Percentiles rank a stretch among this genome's conserved stretches.
Conservation (phyloP, 1,140 invertebrate genomes). For the Drosophila kurseongensis region DNA sequence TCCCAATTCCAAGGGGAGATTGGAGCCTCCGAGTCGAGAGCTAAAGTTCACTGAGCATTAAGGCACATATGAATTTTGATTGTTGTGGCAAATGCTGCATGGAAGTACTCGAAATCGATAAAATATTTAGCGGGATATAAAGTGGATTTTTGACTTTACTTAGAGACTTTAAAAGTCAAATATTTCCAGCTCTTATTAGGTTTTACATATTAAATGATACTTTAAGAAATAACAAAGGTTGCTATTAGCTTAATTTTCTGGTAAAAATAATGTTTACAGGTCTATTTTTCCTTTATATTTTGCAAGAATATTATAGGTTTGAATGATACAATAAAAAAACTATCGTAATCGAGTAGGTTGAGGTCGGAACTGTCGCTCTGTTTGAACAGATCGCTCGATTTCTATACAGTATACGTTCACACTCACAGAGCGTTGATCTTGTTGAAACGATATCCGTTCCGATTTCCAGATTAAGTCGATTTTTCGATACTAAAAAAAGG, state of each 20-base stretch:
- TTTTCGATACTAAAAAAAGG: not conserved
- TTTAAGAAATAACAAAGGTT: too few species aligned
- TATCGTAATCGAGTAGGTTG: slow-evolving; percentile 4
- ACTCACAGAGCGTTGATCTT: not conserved
- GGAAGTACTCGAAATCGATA: not conserved
- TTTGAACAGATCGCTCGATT: slow-evolving; percentile 5
- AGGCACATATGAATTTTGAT: slow-evolving; percentile 24
- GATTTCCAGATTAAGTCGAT: not conserved
- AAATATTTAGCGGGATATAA: not conserved
- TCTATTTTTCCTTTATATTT: too few species aligned
- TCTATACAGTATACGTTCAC: slow-evolving; percentile 10
- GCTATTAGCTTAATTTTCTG: too few species aligned
- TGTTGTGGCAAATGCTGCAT: slow-evolving; percentile 9
- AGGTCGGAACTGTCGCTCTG: not conserved
- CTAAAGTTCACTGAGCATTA: slow-evolving; percentile 12
- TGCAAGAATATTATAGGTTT: too few species aligned
- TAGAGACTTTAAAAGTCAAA: not conserved
- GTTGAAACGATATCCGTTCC: not conserved
- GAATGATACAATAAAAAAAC: not conserved
- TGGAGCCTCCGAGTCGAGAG: not conserved
- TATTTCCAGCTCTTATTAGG: not conserved
- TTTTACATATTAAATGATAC: too few species aligned
- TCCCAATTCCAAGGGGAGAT: not conserved
- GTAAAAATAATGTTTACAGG: too few species aligned
- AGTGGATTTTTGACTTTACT: not conserved